phyloP scores from a whole-genome alignment of 2,888 invertebrate genomes.

The Drosophila meridiana region DNA sequence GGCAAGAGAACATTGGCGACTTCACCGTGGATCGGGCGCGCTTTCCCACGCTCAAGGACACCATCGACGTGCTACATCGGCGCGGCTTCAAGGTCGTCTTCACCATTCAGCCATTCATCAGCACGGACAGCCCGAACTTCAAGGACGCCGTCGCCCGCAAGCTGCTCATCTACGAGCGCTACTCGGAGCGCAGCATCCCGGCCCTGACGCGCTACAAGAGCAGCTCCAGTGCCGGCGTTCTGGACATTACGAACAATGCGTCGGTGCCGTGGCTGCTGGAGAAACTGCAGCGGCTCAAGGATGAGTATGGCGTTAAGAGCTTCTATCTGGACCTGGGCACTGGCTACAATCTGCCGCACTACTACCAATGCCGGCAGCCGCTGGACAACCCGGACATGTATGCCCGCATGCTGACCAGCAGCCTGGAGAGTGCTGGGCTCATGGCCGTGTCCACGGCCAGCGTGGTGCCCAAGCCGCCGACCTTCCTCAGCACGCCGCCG shows the following conservation, averaged over 20 bases:
- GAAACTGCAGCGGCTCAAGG: conserved; percentile 89
- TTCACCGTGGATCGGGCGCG: conserved; percentile 91
- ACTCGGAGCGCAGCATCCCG: conserved; percentile 92
- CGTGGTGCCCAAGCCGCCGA: conserved; percentile 92
- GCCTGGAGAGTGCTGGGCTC: conserved; percentile 86
- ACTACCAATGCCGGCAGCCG: conserved; percentile 91
- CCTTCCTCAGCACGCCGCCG: conserved; percentile 94
- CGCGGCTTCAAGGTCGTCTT: conserved; percentile 94
- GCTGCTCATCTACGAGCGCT: conserved; percentile 92
- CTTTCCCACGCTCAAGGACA: conserved; percentile 92
- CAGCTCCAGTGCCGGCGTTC: conserved; percentile 91
- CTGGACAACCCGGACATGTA: conserved; percentile 93
- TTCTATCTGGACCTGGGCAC: conserved; percentile 93
- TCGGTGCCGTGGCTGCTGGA: conserved; percentile 92
- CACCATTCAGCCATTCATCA: conserved; percentile 95
- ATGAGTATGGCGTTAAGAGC: conserved; percentile 92
- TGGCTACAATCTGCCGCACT: conserved; percentile 94
- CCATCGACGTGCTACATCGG: conserved; percentile 92
- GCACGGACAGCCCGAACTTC: conserved; percentile 93
- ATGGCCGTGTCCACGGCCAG: conserved; percentile 94
- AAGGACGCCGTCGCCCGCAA: conserved; percentile 91
- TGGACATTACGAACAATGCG: conserved; percentile 94
- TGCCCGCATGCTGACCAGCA: conserved; percentile 88
- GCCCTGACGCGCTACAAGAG: conserved; percentile 93
- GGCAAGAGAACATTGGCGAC: conserved; percentile 94